Conservation (phyloP, 2,797 vertebrate species). For the Sandelia bainsii region DNA sequence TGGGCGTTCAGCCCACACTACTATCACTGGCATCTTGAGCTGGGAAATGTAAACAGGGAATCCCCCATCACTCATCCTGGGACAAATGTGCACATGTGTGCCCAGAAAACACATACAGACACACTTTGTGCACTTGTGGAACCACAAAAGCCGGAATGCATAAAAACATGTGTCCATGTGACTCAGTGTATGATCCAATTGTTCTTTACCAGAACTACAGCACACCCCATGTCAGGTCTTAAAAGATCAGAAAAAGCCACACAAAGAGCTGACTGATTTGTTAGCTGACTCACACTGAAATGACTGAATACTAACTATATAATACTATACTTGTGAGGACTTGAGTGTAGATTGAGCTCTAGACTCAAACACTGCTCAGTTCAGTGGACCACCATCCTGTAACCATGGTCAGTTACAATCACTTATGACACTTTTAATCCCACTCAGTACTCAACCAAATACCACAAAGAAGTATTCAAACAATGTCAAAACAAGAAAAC, state of each 20-base stretch:
- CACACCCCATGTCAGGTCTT: slow-evolving; percentile 19
- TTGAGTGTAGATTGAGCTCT: slow-evolving; percentile 16
- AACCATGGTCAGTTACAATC: slow-evolving; percentile 42
- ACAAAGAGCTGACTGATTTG: slow-evolving; percentile 44
- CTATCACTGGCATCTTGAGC: slow-evolving; percentile 58
- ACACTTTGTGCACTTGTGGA: slow-evolving; percentile 10
- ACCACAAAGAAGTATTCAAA: slow-evolving; percentile 25
- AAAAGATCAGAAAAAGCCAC: slow-evolving; percentile 46
- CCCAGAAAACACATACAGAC: slow-evolving; percentile 42
- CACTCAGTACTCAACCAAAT: slow-evolving; percentile 23
- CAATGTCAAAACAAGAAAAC: slow-evolving; percentile 1
- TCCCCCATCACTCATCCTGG: slow-evolving; percentile 75
- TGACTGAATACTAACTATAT: no score
- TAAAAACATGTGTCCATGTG: slow-evolving; percentile 18
- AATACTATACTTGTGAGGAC: slow-evolving; percentile 45
- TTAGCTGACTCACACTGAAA: slow-evolving; percentile 19
- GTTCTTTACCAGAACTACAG: slow-evolving; percentile 36
- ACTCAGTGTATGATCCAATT: slow-evolving; percentile 34
- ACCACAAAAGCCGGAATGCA: slow-evolving; percentile 18
- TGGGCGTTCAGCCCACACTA: slow-evolving; percentile 53
- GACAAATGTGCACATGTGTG: slow-evolving; percentile 55
- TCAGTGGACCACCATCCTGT: slow-evolving; percentile 40
- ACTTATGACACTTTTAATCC: slow-evolving; percentile 34
- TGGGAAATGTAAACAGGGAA: slow-evolving; percentile 82
- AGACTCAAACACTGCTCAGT: slow-evolving; percentile 14